A percentile compares a stretch with the other conserved stretches of the same genome.
These are phyloP conservation scores for Amphibalanus amphitrite DNA, from an alignment of 1,140 invertebrate genomes.

Conservation along the genomic window DNA sequence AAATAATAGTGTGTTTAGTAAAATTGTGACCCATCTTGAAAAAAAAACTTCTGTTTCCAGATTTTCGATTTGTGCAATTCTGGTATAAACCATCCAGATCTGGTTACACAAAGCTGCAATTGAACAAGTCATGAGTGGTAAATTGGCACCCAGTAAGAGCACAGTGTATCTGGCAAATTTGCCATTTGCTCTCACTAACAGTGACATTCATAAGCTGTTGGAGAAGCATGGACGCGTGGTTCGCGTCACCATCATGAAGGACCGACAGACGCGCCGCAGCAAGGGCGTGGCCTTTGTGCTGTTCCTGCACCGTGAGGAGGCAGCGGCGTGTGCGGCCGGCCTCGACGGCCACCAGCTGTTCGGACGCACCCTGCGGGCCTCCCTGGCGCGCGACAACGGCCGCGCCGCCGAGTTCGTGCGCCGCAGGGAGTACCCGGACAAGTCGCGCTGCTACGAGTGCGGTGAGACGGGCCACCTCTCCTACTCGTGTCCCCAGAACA, in stretches of 20 bases:
- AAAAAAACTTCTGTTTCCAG: too few relatives aligned
- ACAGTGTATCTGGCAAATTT: conserved; percentile 63
- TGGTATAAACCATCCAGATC: too few relatives aligned
- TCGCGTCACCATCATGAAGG: conserved; percentile 49
- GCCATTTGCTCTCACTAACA: conserved; percentile 58
- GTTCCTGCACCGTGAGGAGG: conserved; percentile 47
- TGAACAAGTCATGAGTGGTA: too few relatives aligned
- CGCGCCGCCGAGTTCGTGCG: conserved; percentile 52
- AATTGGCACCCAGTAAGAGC: conserved; percentile 45
- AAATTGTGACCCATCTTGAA: too few relatives aligned
- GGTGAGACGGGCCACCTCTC: conserved; percentile 57
- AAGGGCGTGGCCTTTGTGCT: conserved; percentile 60
- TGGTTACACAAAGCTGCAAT: too few relatives aligned
- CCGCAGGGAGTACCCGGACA: conserved; percentile 50
- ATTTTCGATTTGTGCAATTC: too few relatives aligned
- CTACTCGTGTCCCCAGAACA: conserved; percentile 52
- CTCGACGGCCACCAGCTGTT: conserved; percentile 50
- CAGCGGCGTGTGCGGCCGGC: conserved; percentile 38
- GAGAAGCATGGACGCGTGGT: conserved; percentile 57
- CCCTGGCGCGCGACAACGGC: conserved; percentile 60
- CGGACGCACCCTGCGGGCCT: conserved; percentile 51
- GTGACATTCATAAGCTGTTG: conserved; percentile 60
- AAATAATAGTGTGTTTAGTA: too few relatives aligned
- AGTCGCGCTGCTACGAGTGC: conserved; percentile 61
- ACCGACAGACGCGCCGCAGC: conserved; percentile 42